These are phyloP conservation scores for Sebastes matsubarae DNA, from an alignment of 2,797 vertebrate genomes.

Conservation along the genomic window DNA sequence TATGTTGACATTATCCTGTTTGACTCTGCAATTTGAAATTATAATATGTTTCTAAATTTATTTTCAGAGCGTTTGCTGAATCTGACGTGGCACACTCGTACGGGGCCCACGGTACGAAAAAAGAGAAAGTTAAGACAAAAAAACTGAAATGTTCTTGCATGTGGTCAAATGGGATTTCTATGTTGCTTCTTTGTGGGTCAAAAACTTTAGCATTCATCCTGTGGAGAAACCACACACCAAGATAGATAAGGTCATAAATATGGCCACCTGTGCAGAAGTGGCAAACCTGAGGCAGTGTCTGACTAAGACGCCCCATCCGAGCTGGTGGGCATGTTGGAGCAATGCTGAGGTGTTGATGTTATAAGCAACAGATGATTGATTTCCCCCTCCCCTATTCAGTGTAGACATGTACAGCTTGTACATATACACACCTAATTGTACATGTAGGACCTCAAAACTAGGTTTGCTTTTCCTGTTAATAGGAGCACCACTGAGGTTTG, in stretches of 20 bases:
- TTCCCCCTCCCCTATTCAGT: not conserved
- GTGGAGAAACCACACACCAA: not conserved
- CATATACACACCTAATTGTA: not conserved
- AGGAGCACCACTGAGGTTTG: not conserved
- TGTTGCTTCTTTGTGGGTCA: not conserved
- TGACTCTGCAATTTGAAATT: no score
- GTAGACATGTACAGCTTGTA: not conserved
- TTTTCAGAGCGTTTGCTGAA: no score
- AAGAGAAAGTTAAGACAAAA: no score
- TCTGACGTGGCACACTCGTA: no score
- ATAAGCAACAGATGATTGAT: not conserved
- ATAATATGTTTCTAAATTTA: no score
- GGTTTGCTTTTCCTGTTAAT: not conserved
- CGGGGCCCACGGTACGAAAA: no score
- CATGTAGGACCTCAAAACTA: not conserved
- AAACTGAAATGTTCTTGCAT: no score
- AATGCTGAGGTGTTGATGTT: not conserved
- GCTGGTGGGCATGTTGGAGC: conserved; percentile 3
- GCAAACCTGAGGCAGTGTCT: not conserved
- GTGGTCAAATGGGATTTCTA: not conserved
- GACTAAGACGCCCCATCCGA: not conserved
- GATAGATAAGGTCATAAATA: not conserved
- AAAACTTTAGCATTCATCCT: not conserved
- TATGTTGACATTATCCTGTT: no score
- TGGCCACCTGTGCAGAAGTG: not conserved